Evolutionary conservation across 2,888 invertebrate species (phyloP).

Genomic region (Melangyna quadrimaculata): DNA sequence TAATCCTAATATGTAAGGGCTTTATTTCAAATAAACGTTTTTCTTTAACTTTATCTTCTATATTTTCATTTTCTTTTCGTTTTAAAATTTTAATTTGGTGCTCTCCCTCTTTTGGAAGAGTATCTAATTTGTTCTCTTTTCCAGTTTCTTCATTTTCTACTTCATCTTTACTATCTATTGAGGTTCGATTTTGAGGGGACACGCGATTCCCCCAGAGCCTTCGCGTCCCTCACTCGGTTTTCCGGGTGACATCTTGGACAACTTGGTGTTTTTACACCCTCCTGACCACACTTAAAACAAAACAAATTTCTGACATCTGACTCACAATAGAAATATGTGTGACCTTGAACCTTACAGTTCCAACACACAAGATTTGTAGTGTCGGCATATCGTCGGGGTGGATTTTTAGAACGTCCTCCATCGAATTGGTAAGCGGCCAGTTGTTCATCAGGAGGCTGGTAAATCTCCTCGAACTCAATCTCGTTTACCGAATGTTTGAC

Average conservation of each 20-base stretch:
- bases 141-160: neutral
- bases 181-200: neutral
- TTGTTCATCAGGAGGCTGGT: neutral
- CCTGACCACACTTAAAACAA: too few relatives aligned
- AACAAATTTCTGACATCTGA: neutral
- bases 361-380: neutral
- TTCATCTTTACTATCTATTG: neutral
- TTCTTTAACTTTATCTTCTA: neutral
- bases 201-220: neutral
- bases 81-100: neutral
- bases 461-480: too few relatives aligned
- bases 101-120: neutral
- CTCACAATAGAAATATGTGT: neutral
- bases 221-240: neutral
- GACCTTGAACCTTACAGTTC: neutral
- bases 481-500: too few relatives aligned
- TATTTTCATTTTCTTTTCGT: too few relatives aligned
- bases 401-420: neutral
- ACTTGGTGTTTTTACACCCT: neutral
- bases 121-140: neutral
- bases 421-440: neutral
- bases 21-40: too few relatives aligned
- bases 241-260: neutral
- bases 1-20: too few relatives aligned
- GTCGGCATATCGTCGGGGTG: neutral